phyloP scores from a whole-genome alignment of 2,888 invertebrate genomes.

The Drosophila meridionalis region DNA sequence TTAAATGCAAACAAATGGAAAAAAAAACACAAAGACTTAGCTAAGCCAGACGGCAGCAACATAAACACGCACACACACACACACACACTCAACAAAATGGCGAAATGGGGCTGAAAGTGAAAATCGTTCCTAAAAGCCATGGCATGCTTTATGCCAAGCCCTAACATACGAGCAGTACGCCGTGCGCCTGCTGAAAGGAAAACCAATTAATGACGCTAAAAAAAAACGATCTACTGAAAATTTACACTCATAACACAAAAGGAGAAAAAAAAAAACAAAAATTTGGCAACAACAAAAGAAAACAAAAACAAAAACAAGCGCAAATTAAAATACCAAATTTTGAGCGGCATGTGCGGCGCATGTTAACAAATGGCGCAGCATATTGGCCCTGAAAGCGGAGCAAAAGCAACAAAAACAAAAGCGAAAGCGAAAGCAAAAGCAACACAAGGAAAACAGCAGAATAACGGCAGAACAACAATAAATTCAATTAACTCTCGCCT shows the following conservation, averaged over 20 bases:
- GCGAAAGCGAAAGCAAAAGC: neutral
- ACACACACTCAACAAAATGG: conserved; percentile 1
- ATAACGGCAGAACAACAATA: conserved; percentile 61
- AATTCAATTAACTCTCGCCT: conserved; percentile 72
- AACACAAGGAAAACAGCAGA: conserved; percentile 13
- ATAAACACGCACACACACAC: conserved; percentile 7
- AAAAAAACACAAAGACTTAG: conserved; percentile 35
- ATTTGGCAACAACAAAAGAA: conserved; percentile 6
- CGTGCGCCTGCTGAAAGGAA: conserved; percentile 33
- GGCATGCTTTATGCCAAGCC: conserved; percentile 17
- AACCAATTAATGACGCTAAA: conserved; percentile 49
- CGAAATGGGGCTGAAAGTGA: conserved; percentile 30
- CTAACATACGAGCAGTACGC: conserved; percentile 4
- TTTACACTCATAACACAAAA: conserved; percentile 33
- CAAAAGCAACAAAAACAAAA: conserved; percentile 4
- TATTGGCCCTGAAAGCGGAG: conserved; percentile 31
- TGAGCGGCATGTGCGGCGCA: conserved; percentile 27
- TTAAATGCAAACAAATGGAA: conserved; percentile 53
- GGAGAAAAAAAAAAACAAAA: conserved; percentile 20
- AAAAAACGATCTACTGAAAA: conserved; percentile 25
- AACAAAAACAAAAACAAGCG: conserved; percentile 40
- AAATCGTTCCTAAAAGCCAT: conserved; percentile 34
- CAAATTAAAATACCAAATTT: conserved; percentile 56
- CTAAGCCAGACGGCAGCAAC: conserved; percentile 25
- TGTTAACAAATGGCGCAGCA: conserved; percentile 40